Evolutionary conservation across 2,797 vertebrate genomes (phyloP), one percentile per base, ranked within the genome.

Genomic region (Myotis myotis): DNA sequence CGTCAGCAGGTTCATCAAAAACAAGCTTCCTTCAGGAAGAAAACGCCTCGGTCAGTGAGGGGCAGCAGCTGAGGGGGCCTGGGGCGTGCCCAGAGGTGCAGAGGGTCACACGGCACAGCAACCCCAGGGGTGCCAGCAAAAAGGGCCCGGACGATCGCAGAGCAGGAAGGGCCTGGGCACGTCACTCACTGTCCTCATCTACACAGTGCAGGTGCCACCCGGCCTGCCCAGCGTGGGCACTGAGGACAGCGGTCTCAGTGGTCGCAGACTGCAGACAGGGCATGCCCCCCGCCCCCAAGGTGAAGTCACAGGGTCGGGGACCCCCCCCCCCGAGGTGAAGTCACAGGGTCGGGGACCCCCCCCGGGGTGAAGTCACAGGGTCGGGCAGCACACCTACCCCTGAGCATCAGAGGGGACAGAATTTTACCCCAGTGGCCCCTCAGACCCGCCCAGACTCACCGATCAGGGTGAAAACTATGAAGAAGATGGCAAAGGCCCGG

Each of bases 1-100:
- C 0, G 99, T 99, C 96, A 99, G 98, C 36, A 99, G 97, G 97
- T 99, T 99, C 99, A 99, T 99, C 97, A 99, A 92, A 96, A 99
- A 99, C 96, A 99, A 98, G 79, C 99, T 99, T 96, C 99, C 99
- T 99, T 38, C 47, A 17, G 30, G 89, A 12, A 94, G 41, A 75
- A 6, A 76, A 87, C 13, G 53, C 15, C 36, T 1, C 0, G 0
- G 53, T 94, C 91, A 71, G 51, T 6, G 38, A 36, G 38, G 23
- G 13, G 28, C 60, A 10, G 41, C 30, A 4, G n/a, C 30, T 16
- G 12, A 23, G 49, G 74, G 19, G 41, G 33, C 53, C 20, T 11
- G 33, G 76, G 8, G 16, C 1, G 44, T 2, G 9, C 16, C 74
- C 55, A 33, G 13, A 16, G 57, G 47, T 11, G 2, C 36, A 17